Conservation (phyloP, 2,888 invertebrate genomes). For the Apamea anceps region DNA sequence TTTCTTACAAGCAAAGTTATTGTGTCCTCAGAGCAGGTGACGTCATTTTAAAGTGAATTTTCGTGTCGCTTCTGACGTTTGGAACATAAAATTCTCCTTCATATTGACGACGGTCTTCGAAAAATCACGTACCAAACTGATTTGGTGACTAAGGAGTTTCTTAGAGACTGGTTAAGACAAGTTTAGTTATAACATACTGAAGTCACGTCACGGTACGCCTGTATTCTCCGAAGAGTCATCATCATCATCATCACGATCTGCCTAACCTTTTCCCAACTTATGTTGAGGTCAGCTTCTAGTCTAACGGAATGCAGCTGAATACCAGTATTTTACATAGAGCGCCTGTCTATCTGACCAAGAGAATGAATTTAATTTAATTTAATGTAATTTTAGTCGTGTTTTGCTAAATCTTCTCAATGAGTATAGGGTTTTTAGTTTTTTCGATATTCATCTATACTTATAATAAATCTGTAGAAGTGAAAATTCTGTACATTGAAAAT, state of each 20-base stretch:
- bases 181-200: neutral
- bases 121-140: slow-evolving; percentile 36
- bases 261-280: too few species aligned
- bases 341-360: too few species aligned
- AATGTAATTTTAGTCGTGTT: neutral
- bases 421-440: neutral
- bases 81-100: slow-evolving; percentile 58
- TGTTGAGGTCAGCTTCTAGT: too few species aligned
- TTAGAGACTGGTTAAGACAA: neutral
- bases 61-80: slow-evolving; percentile 56
- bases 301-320: too few species aligned
- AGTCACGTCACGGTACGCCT: too few species aligned
- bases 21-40: slow-evolving; percentile 55
- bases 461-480: too few species aligned
- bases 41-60: slow-evolving; percentile 62
- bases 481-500: too few species aligned
- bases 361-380: too few species aligned
- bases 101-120: slow-evolving; percentile 44
- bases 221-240: neutral
- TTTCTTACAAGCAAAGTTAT: slow-evolving; percentile 42
- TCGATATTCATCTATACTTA: too few species aligned
- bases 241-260: too few species aligned
- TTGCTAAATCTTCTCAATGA: neutral
- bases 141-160: slow-evolving; percentile 30
- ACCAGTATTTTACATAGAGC: too few species aligned